These are phyloP conservation scores for Pentamera pediparva DNA, from an alignment of 53 echinoderm and acorn worm species.

Conservation along the genomic window DNA sequence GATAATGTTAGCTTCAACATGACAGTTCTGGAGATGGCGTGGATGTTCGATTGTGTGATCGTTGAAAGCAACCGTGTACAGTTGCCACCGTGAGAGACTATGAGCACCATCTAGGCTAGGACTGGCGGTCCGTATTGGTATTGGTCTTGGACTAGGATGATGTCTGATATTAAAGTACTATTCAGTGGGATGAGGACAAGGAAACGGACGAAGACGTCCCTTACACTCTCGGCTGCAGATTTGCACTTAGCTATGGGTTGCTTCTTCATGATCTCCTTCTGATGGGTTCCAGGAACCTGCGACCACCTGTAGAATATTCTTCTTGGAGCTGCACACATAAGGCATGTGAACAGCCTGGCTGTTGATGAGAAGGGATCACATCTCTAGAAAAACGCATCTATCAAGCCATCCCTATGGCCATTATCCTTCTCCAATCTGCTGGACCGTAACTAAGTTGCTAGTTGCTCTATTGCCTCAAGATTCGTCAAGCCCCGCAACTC, in stretches of 20 bases:
- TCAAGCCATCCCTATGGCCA: slow-evolving; percentile 21
- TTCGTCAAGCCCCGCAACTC: slow-evolving; percentile 31
- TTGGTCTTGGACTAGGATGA: no score
- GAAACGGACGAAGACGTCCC: slow-evolving; percentile 21
- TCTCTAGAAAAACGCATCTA: slow-evolving; percentile 18
- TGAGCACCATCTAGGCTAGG: no score
- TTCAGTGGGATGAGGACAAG: slow-evolving; percentile 30
- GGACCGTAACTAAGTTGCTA: slow-evolving; percentile 29
- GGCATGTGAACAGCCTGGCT: slow-evolving; percentile 2
- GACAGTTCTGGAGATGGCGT: no score
- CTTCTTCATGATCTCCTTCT: no score
- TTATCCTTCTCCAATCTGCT: slow-evolving; percentile 49
- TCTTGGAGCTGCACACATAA: slow-evolving; percentile 19
- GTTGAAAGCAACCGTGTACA: no score
- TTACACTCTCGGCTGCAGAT: slow-evolving; percentile 28
- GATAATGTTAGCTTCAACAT: no score
- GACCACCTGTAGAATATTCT: slow-evolving; percentile 10
- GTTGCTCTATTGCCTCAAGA: slow-evolving; percentile 23
- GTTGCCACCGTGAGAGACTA: no score
- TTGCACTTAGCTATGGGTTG: no score
- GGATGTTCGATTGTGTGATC: no score
- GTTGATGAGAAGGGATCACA: slow-evolving; percentile 33
- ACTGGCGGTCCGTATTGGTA: no score
- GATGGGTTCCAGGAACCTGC: slow-evolving; percentile 33
- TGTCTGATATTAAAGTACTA: no score